Evolutionary conservation across 2,888 invertebrate genomes (phyloP), one percentile per base, ranked within the genome.

Genomic region (Melipona bicolor): DNA sequence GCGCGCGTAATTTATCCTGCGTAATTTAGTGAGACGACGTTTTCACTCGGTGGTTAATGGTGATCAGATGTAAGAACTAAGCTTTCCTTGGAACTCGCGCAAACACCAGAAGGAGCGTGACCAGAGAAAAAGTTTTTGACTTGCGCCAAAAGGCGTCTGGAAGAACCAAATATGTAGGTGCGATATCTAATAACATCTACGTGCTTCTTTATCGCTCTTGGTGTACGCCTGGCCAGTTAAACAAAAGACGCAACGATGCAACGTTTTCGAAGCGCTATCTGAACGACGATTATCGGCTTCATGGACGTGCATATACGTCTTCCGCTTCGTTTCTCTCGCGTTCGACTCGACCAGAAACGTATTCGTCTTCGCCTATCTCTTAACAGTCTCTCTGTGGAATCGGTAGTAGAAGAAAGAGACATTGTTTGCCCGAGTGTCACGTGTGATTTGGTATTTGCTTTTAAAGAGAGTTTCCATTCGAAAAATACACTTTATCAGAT

Each of bases 271-370:
- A 83, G 88, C 89, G 88, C 91, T 91, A 91, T 92, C 89, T 87
- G 86, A 87, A 84, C 86, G 87, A 89, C 90, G 91, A 91, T 91
- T 91, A 92, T 91, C 90, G 91, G 78, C 90, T 89, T 77, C 84
- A 78, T 87, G 91, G 56, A 56, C 56, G 9, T 91, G 90, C 91
- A 90, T 91, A 91, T 91, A 89, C 88, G 91, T 77, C 79, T 81
- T 79, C 82, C 86, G 67, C 77, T 79, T 79, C 72, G 81, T 80
- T 82, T 85, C 81, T 72, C 81, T 80, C 83, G 75, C 64, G 65
- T 62, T 67, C 70, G 27, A 36, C 73, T 36, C 72, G n/a, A 68
- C 32, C 83, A 52, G 64, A 77, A 64, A 56, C 64, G 59, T 24
- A 59, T 43, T 52, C 54, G 71, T 24, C 56, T 56, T 56, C 61